Base-by-base conservation (phyloP, 2,888 invertebrate species). In the Lochmaea crataegi region DNA sequence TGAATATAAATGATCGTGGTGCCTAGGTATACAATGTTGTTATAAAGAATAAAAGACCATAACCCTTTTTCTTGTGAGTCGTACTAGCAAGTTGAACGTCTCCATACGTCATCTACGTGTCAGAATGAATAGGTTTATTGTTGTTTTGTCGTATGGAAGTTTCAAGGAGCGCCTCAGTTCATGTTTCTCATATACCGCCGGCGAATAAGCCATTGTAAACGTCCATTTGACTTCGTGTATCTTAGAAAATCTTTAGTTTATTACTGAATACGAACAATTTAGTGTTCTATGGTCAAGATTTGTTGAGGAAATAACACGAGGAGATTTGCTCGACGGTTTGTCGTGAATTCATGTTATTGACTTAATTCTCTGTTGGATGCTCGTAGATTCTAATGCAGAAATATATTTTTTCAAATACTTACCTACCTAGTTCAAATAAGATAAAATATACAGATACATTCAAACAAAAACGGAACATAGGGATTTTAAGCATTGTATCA, bases 91-190 rank as follows among this genome's bases (percentile, higher is more conserved):
- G 60, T 60, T 60, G 60, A 60, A 60, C 60, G 60, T 60, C 60
- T 60, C 60, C 60, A 60, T 60, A 60, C 60, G 60, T 60, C 60
- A 60, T 60, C 32, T 60, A 60, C 60, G 60, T 60, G 60, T 60
- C 60, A 60, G 60, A 60, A 60, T 60, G 60, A 60, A 60, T 60
- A 60, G 60, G 60, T 60, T 60, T 60, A 60, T 60, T 60, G 60
- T 60, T 60, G 60, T 60, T 60, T 60, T 60, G 60, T 60, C 60
- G 38, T 60, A 60, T 38, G 60, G 38, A 60, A 60, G 60, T 61
- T 73, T 76, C 63, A 73, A 75, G 75, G 72, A 76, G 75, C 73
- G 76, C 71, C 73, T 73, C 68, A 64, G 64, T 68, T 75, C 72
- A 57, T 75, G 76, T 75, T 69, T 48, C 67, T 67, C 56, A 56